A percentile compares a stretch with the other conserved stretches of the same genome.
Evolutionary conservation across 2,797 vertebrate genomes (phyloP).

Genomic region (Falco rusticolus): DNA sequence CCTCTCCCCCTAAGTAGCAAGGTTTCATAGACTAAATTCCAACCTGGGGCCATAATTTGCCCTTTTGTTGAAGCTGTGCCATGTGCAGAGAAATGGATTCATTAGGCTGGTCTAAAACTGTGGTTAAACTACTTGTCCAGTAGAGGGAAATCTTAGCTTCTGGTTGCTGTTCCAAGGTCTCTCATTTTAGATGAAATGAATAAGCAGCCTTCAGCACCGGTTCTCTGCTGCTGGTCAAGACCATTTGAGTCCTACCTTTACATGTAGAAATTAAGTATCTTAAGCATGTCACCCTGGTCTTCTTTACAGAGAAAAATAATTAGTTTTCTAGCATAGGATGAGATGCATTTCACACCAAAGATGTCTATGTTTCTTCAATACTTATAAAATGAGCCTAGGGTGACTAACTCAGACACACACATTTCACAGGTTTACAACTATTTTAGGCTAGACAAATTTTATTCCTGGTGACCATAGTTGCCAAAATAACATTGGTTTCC

Average conservation of each 20-base stretch:
- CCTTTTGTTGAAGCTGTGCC: neutral
- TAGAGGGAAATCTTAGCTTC: constrained; percentile 35
- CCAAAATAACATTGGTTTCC: neutral
- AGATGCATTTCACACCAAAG: neutral
- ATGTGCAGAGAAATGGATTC: accelerated
- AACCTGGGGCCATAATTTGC: neutral
- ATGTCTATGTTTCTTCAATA: neutral
- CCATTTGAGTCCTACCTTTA: neutral
- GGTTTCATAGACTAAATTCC: neutral
- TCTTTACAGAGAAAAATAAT: neutral
- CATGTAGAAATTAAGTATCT: neutral
- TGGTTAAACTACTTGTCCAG: neutral
- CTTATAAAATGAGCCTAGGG: neutral
- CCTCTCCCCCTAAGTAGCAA: neutral
- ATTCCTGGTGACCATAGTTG: neutral
- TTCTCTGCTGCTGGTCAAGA: neutral
- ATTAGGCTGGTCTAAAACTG: neutral
- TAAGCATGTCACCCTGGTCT: accelerated
- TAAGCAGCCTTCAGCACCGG: neutral
- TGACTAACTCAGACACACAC: neutral
- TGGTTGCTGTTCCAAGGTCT: neutral
- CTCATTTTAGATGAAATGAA: neutral
- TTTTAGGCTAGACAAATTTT: neutral
- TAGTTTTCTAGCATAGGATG: neutral
- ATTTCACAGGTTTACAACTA: neutral